Conservation (phyloP, 2,888 invertebrate genomes). For the Magallana nippona region DNA sequence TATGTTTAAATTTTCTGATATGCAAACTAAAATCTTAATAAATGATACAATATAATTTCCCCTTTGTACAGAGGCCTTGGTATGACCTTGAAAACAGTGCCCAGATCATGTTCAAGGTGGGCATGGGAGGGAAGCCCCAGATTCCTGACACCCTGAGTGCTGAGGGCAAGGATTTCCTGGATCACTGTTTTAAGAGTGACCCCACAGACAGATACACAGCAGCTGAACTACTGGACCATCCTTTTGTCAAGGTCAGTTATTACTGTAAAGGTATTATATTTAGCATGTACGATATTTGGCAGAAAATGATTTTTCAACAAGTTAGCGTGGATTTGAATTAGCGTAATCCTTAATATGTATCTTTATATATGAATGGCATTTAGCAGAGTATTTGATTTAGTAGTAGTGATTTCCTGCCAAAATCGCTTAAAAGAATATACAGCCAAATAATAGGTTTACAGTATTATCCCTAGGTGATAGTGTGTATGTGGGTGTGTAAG, state of each 20-base stretch:
- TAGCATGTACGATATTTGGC: neutral
- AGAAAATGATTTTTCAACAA: neutral
- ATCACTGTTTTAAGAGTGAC: slow-evolving; percentile 90
- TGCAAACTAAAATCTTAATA: neutral
- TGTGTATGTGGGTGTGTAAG: too few species aligned
- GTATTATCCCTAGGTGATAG: too few species aligned
- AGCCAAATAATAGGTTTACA: too few species aligned
- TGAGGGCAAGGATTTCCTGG: slow-evolving; percentile 91
- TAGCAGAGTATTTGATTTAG: too few species aligned
- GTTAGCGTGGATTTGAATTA: too few species aligned
- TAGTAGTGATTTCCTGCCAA: too few species aligned
- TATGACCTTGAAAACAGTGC: slow-evolving; percentile 94
- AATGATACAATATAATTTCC: neutral
- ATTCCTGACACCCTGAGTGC: slow-evolving; percentile 88
- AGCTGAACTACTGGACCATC: slow-evolving; percentile 86
- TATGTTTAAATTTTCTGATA: neutral
- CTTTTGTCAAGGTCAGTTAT: slow-evolving; percentile 84
- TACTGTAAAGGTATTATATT: neutral
- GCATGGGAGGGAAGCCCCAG: slow-evolving; percentile 92
- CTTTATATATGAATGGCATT: too few species aligned
- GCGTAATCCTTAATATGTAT: too few species aligned
- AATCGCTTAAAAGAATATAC: too few species aligned
- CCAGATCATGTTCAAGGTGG: slow-evolving; percentile 97
- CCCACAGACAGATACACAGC: slow-evolving; percentile 87
- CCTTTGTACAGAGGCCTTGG: slow-evolving; percentile 89